These are phyloP conservation scores for Doris montereyensis DNA, from an alignment of 2,888 invertebrate species.

Conservation along the genomic window DNA sequence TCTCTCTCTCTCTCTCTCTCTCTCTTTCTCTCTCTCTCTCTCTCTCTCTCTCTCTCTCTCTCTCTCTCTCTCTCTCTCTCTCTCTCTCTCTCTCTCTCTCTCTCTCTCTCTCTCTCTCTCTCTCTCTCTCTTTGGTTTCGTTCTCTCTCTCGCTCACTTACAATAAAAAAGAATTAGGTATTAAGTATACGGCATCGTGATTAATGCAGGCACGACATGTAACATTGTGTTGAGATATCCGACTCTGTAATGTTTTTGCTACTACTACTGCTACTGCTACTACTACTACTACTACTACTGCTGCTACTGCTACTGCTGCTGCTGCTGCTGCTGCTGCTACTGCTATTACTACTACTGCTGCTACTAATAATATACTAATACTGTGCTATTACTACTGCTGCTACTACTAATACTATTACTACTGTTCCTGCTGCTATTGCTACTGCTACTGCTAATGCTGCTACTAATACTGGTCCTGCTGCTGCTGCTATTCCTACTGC, in stretches of 20 bases:
- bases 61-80: too few species aligned
- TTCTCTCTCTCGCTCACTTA: not conserved
- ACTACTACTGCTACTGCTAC: conserved; percentile 9
- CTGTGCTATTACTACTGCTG: conserved; percentile 14
- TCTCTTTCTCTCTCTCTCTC: not conserved
- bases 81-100: too few species aligned
- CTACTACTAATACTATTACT: conserved; percentile 25
- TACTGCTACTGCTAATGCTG: conserved; percentile 13
- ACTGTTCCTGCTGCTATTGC: conserved; percentile 13
- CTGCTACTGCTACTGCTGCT: not conserved
- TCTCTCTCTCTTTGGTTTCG: too few species aligned
- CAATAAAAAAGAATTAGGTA: too few species aligned
- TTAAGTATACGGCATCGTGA: not conserved
- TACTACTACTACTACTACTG: conserved; percentile 6
- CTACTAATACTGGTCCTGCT: conserved; percentile 21
- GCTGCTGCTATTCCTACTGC: conserved; percentile 24
- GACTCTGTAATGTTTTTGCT: not conserved
- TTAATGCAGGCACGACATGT: not conserved
- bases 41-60: not conserved
- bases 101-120: too few species aligned
- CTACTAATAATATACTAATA: too few species aligned
- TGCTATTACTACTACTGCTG: conserved; percentile 27
- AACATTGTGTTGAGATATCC: too few species aligned
- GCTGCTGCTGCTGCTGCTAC: conserved; percentile 15
- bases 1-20: too few species aligned